Percentiles rank a stretch among this genome's conserved stretches.
Conservation (phyloP, 2,113 vertebrate species). For the Fulmarus glacialis region DNA sequence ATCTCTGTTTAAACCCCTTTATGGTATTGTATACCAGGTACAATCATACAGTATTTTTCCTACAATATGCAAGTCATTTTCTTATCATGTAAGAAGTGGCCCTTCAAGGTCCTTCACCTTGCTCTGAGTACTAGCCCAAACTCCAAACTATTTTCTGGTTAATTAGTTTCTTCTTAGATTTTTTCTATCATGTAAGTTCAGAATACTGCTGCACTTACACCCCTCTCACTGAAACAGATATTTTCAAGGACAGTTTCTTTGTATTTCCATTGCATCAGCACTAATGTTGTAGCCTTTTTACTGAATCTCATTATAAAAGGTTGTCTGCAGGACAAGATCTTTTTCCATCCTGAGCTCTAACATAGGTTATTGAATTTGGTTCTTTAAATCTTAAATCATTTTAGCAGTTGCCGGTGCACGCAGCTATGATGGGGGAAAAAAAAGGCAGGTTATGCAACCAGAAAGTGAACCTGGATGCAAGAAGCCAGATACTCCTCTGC, state of each 20-base stretch:
- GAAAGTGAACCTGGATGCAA: not conserved
- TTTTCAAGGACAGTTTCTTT: not conserved
- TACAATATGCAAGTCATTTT: not conserved
- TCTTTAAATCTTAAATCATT: not conserved
- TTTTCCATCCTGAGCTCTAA: not conserved
- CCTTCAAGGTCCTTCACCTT: not conserved
- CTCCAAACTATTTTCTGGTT: not conserved
- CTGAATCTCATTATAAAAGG: not conserved
- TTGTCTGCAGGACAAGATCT: not conserved
- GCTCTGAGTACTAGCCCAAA: not conserved
- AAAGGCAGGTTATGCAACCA: not conserved
- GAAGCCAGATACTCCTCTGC: not conserved
- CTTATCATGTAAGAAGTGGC: not conserved
- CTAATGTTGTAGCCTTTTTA: not conserved
- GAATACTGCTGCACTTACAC: not conserved
- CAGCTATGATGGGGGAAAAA: not conserved
- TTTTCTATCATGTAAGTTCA: not conserved
- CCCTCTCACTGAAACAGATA: not conserved
- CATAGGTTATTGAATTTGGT: not conserved
- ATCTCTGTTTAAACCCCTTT: not conserved
- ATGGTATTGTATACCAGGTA: fast-evolving
- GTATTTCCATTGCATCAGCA: not conserved
- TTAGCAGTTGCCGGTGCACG: not conserved
- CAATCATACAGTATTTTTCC: not conserved
- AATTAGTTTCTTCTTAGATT: not conserved